Base-by-base conservation (phyloP, 2,888 invertebrate genomes). In the Plebejus melissa region DNA sequence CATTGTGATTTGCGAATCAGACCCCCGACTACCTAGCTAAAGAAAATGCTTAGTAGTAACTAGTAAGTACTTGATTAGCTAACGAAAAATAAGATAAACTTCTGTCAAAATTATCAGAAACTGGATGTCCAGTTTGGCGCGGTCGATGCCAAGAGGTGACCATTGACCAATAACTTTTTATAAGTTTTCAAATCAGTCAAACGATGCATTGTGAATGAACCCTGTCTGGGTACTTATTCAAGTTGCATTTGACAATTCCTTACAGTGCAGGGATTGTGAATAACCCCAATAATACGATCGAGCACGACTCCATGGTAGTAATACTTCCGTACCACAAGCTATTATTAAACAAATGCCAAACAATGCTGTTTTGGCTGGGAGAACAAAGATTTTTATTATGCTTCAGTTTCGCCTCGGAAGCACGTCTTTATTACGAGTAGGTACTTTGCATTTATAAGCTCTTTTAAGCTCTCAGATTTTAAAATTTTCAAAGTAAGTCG, bases 331-430 rank as follows among this genome's bases (percentile, higher is more conserved):
- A 6, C 2, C 50, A 54, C 54, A 28, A 54, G 90, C 90, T 91
- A 90, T 91, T 88, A 46, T 46, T 87, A 87, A 89, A 85, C 87
- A 85, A 89, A 87, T 85, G 85, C 86, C 87, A 89, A 90, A 90
- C 90, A 88, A 81, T 84, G 86, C 88, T 91, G 91, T 92, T 93
- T 92, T 91, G 92, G 88, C 91, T 90, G 84, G 83, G 80, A 88
- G 89, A 91, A 93, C 91, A 92, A 92, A 90, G 90, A 87, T 84
- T 81, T 86, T 86, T 87, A 86, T 84, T 85, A 50, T 84, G 84
- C 83, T 86, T 85, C 84, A 82, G 84, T 83, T 84, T 83, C 81
- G 84, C 87, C 88, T 86, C 81, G 85, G 82, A 81, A 85, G 84
- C 84, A 81, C 79, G 83, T 86, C 84, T 86, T 85, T 85, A 83